phyloP scores from a whole-genome alignment of 2,888 invertebrate species.

The Notodonta ziczac region DNA sequence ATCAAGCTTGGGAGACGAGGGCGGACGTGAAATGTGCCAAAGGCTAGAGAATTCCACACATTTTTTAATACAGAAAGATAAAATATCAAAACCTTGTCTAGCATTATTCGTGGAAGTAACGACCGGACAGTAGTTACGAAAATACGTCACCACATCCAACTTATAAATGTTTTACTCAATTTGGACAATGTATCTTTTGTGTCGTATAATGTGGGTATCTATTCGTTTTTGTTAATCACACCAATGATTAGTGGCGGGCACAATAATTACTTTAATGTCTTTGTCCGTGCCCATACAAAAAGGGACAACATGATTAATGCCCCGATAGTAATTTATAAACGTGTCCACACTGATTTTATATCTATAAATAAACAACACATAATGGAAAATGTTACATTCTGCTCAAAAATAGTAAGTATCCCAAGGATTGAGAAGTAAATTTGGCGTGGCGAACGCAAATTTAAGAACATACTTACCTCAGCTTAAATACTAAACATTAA shows the following conservation, averaged over 20 bases:
- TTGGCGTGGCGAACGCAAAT: background rate
- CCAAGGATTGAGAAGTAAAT: no score
- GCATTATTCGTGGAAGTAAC: background rate
- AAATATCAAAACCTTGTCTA: no score
- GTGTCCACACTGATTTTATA: background rate
- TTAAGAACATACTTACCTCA: background rate
- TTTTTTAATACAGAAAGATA: no score
- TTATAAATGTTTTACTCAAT: background rate
- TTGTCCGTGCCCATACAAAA: background rate
- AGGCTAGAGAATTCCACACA: no score
- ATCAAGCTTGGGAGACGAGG: conserved; percentile 3
- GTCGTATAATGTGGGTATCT: background rate
- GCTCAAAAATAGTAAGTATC: no score
- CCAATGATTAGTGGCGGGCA: background rate
- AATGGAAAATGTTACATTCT: no score
- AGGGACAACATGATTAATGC: background rate
- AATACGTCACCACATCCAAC: background rate
- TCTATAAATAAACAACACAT: no score
- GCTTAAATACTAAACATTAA: background rate
- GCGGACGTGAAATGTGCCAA: background rate
- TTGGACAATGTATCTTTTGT: background rate
- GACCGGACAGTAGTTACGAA: background rate
- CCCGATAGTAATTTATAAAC: background rate
- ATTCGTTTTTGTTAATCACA: background rate
- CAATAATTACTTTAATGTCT: background rate